Evolutionary conservation across 2,113 vertebrate species (phyloP).

Genomic region (Corvus moneduloides): DNA sequence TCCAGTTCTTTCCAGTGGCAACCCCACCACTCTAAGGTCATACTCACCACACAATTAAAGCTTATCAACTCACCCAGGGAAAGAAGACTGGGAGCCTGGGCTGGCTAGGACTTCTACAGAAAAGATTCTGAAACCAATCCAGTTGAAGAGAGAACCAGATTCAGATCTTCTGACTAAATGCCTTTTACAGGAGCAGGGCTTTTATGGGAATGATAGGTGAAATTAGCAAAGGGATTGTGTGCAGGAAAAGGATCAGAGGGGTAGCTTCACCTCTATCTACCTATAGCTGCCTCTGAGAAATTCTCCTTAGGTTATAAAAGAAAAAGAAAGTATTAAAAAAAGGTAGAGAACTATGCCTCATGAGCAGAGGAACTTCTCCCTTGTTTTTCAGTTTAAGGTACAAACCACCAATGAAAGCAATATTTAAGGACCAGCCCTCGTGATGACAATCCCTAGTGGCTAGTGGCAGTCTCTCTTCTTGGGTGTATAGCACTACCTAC

Average conservation of each 20-base stretch:
- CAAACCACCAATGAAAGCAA: fast-evolving
- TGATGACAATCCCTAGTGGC: background rate
- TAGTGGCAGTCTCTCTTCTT: background rate
- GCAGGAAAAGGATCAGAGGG: background rate
- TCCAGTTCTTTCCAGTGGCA: background rate
- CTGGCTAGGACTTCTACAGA: background rate
- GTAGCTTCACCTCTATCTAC: background rate
- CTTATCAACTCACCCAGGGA: background rate
- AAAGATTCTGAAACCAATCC: background rate
- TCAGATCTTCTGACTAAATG: background rate
- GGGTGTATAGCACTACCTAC: fast-evolving
- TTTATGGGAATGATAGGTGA: background rate
- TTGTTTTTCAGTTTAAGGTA: background rate
- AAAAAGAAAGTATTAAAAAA: background rate
- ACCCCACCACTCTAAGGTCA: background rate
- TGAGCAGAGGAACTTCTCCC: background rate
- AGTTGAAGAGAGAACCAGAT: background rate
- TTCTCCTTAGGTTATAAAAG: background rate
- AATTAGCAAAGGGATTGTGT: background rate
- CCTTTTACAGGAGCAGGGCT: fast-evolving
- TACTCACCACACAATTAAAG: background rate
- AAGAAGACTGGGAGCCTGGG: background rate
- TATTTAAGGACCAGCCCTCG: background rate
- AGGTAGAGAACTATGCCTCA: background rate
- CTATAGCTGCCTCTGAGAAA: background rate